phyloP scores from a whole-genome alignment of 2,888 invertebrate species.

The Eristalis intricaria region DNA sequence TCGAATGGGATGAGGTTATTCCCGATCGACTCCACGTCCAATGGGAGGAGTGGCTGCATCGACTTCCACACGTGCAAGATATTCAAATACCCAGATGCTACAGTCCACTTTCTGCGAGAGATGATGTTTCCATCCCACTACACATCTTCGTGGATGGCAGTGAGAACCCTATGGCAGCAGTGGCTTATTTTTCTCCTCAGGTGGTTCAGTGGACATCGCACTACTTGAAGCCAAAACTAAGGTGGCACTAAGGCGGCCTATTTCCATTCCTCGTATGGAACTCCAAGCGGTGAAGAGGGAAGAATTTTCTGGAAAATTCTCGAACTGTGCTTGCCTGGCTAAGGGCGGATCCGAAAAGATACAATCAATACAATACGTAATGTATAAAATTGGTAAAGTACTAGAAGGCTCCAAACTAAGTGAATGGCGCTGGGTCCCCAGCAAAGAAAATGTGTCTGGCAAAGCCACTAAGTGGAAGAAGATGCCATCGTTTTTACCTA shows the following conservation, averaged over 20 bases:
- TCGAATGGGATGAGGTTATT: slow-evolving; percentile 55
- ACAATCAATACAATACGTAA: no score
- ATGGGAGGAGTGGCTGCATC: slow-evolving; percentile 46
- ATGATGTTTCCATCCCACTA: slow-evolving; percentile 27
- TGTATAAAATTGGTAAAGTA: no score
- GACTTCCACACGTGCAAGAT: slow-evolving; percentile 12
- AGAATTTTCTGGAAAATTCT: slow-evolving; percentile 47
- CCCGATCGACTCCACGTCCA: slow-evolving; percentile 19
- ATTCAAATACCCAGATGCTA: slow-evolving; percentile 57
- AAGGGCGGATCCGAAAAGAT: no score
- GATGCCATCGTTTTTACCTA: no score
- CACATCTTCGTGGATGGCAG: slow-evolving; percentile 68
- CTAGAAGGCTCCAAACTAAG: no score
- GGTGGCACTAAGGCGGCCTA: slow-evolving; percentile 69
- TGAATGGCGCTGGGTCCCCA: no score
- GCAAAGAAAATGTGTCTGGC: no score
- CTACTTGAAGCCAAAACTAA: slow-evolving; percentile 68
- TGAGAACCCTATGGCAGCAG: slow-evolving; percentile 72
- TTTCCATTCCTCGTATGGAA: slow-evolving; percentile 42
- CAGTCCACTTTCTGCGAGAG: neutral
- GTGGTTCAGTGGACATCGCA: slow-evolving; percentile 27
- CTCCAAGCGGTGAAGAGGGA: slow-evolving; percentile 48
- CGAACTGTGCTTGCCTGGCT: no score
- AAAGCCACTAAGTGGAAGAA: no score
- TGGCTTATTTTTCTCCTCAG: slow-evolving; percentile 63